Evolutionary conservation across 2,113 vertebrate species (phyloP), one percentile per base, ranked within the genome.

Genomic region (Equus przewalskii): DNA sequence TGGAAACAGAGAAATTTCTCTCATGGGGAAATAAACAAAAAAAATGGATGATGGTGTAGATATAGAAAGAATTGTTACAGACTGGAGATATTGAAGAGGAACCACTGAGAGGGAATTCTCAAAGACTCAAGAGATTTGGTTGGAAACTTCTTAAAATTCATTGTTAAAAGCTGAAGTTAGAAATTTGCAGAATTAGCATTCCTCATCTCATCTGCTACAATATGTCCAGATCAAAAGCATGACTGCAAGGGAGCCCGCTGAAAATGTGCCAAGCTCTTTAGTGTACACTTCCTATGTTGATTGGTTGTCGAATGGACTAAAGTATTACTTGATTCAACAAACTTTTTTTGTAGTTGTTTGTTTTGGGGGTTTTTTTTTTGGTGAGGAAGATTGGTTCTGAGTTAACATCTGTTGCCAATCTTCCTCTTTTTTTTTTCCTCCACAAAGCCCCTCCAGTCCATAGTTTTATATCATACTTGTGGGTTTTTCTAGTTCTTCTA

Each of bases 11-110:
- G 73, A 75, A 75, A 81, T 78, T 73, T 81, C 56, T 87, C 54
- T 82, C 75, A 56, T 8, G 36, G 18, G 7, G 26, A 96, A 92
- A 92, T 80, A 92, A 93, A 70, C 26, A 84, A 91, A 67, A 3
- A 46, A 83, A 86, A 94, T 69, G 6, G 26, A 60, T 67, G n/a
- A 67, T 4, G 22, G 12, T 46, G 4, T 19, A 80, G 19, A 58
- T 60, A 1, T 72, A 88, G 80, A 82, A 82, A 82, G 13, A 93
- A 62, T 70, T 82, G 14, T 28, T 51, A 51, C 1, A 73, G 56
- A 30, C 18, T 73, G 7, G 33, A 80, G 11, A 85, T n/a, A 44
- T 73, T 84, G n/a, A 79, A 46, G 36, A 76, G 41, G 78, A 73
- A 80, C 1, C 15, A 22, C 2, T 54, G 54, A 89, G 24, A 60